phyloP scores from a whole-genome alignment of 2,113 vertebrate species.

The Enhydra lutris region DNA sequence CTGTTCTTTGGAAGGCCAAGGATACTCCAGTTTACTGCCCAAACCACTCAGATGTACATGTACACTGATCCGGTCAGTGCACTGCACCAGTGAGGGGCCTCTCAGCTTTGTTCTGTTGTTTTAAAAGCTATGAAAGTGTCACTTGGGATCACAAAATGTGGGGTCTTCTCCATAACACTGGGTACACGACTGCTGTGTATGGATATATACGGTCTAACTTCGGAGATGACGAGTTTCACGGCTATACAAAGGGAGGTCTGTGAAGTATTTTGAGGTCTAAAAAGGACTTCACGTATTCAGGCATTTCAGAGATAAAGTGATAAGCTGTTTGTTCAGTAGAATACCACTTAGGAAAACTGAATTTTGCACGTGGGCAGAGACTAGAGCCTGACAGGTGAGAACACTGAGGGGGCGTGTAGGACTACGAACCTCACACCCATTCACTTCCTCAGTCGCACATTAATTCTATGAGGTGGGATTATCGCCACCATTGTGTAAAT shows the following conservation, averaged over 20 bases:
- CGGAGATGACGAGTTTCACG: rapidly evolving
- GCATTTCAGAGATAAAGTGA: neutral
- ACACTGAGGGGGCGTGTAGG: rapidly evolving
- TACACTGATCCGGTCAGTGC: rapidly evolving
- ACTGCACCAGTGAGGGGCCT: rapidly evolving
- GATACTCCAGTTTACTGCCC: rapidly evolving
- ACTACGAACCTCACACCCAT: rapidly evolving
- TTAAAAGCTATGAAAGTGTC: rapidly evolving
- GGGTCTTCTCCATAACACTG: rapidly evolving
- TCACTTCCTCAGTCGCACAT: rapidly evolving
- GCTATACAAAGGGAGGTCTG: rapidly evolving
- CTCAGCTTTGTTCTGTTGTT: rapidly evolving
- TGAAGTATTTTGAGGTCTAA: rapidly evolving
- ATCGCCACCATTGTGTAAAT: rapidly evolving
- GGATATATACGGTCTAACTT: rapidly evolving
- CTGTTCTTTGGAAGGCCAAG: neutral
- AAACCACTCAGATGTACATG: rapidly evolving
- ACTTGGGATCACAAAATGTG: rapidly evolving
- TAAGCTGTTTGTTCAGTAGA: neutral
- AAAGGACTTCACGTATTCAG: rapidly evolving
- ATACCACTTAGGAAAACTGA: rapidly evolving
- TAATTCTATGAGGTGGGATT: neutral
- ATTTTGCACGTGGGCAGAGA: neutral
- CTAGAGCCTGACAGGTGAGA: rapidly evolving
- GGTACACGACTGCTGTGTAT: rapidly evolving